Percentiles rank a stretch among this genome's conserved stretches.
phyloP scores from a whole-genome alignment of 2,797 vertebrate species.

The Knipowitschia caucasica region DNA sequence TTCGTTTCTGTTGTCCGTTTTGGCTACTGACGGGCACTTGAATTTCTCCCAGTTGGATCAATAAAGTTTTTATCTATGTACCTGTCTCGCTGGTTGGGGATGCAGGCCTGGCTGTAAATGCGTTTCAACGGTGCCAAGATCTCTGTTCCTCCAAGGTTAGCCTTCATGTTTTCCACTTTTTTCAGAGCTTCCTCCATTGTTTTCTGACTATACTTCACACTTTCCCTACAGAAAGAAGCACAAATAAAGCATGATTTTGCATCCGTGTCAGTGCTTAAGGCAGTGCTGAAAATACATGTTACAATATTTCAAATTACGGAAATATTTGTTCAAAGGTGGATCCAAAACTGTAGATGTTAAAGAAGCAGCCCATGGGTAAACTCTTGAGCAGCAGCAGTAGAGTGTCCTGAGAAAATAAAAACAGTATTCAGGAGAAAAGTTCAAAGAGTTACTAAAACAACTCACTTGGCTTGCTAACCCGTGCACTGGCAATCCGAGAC shows the following conservation, averaged over 20 bases:
- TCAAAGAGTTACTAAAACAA: background rate
- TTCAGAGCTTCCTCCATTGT: slow-evolving; percentile 73
- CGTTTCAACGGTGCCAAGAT: slow-evolving; percentile 38
- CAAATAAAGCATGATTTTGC: background rate
- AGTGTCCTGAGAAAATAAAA: slow-evolving; percentile 73
- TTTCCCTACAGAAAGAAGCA: slow-evolving; percentile 44
- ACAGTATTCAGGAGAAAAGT: background rate
- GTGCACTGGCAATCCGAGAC: slow-evolving; percentile 74
- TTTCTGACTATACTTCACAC: slow-evolving; percentile 74
- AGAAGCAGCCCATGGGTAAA: slow-evolving; percentile 85
- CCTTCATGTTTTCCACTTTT: slow-evolving; percentile 45
- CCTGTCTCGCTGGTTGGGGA: slow-evolving; percentile 59
- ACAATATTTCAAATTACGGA: slow-evolving; percentile 57
- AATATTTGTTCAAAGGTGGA: slow-evolving; percentile 76
- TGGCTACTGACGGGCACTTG: too few relatives aligned
- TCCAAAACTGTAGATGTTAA: slow-evolving; percentile 86
- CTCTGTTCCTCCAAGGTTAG: slow-evolving; percentile 60
- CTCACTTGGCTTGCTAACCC: slow-evolving; percentile 57
- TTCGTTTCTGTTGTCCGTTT: too few relatives aligned
- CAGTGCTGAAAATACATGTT: background rate
- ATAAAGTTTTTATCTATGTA: slow-evolving; percentile 5
- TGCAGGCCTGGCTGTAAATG: slow-evolving; percentile 55
- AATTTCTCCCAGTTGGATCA: too few relatives aligned
- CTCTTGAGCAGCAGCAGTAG: slow-evolving; percentile 87
- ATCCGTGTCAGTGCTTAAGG: background rate